Evolutionary conservation across 1,140 invertebrate genomes (phyloP).

Genomic region (Megalonaias nervosa): DNA sequence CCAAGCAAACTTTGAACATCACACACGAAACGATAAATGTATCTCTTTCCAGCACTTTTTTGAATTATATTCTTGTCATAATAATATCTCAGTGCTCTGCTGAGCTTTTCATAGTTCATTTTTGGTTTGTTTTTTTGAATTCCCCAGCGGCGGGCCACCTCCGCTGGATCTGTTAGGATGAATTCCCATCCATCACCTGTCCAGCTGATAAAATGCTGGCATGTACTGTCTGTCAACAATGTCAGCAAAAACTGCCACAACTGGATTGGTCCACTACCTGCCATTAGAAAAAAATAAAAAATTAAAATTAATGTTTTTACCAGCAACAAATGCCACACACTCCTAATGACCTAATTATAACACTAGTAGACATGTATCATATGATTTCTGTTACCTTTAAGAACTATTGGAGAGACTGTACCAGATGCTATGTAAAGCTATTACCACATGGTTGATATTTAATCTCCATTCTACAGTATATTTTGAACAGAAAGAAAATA

Average conservation of each 20-base stretch:
- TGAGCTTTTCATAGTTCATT: slow-evolving; percentile 99
- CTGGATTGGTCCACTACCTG: slow-evolving; percentile 71
- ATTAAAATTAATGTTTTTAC: too few species aligned
- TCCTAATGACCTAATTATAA: too few species aligned
- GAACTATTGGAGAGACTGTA: too few species aligned
- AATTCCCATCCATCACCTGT: slow-evolving; percentile 99
- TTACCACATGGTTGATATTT: too few species aligned
- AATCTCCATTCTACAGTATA: too few species aligned
- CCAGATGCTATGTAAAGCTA: too few species aligned
- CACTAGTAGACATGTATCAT: too few species aligned
- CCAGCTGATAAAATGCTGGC: slow-evolving; percentile 98
- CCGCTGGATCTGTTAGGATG: slow-evolving; percentile 97
- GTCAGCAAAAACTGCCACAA: slow-evolving; percentile 98
- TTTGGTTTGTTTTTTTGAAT: slow-evolving; percentile 97
- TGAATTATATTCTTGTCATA: slow-evolving; percentile 99
- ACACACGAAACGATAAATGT: slow-evolving; percentile 98
- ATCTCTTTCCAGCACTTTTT: slow-evolving; percentile 93
- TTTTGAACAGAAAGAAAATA: too few species aligned
- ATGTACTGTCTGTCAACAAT: slow-evolving; percentile 95
- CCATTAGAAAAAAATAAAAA: slow-evolving; percentile 26
- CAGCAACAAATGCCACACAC: too few species aligned
- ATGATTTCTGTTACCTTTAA: too few species aligned
- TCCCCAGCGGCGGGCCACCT: slow-evolving; percentile 97
- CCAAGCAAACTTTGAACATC: slow-evolving; percentile 83
- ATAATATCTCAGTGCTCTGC: slow-evolving; percentile 95